Evolutionary conservation across 2,113 vertebrate species (phyloP).

Genomic region (Centropus bengalensis): DNA sequence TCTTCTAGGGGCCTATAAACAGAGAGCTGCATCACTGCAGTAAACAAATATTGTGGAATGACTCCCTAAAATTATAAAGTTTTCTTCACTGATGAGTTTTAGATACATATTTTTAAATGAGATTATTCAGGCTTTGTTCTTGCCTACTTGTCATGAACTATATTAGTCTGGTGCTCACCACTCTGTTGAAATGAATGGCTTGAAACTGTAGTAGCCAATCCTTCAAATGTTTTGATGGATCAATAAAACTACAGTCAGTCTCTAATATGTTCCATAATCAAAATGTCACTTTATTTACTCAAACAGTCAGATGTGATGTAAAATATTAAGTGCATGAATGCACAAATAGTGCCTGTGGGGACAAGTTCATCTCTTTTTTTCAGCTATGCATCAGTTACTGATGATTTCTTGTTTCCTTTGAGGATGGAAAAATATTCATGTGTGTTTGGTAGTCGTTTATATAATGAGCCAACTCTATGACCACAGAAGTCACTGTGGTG

Average conservation of each 20-base stretch:
- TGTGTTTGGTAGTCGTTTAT: not conserved
- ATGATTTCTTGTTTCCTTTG: conserved; percentile 14
- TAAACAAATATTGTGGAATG: not conserved
- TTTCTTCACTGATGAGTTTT: not conserved
- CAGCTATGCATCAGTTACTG: not conserved
- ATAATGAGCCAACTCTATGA: not conserved
- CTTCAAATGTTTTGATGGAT: conserved; percentile 38
- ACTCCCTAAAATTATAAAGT: not conserved
- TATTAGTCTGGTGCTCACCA: not conserved
- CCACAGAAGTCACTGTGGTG: not conserved
- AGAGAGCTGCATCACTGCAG: not conserved
- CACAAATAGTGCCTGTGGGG: not conserved
- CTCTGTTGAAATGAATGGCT: not conserved
- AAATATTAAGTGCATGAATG: conserved; percentile 18
- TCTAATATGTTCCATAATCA: conserved; percentile 35
- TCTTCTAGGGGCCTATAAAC: not conserved
- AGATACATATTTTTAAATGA: not conserved
- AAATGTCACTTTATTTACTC: conserved; percentile 45
- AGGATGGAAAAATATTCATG: not conserved
- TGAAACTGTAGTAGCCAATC: conserved; percentile 33
- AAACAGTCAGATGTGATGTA: conserved; percentile 23
- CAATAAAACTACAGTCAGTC: conserved; percentile 10
- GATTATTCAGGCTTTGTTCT: not conserved
- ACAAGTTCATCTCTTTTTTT: not conserved
- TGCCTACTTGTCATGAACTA: not conserved